A percentile compares a stretch with the other conserved stretches of the same genome.
Evolutionary conservation across 2,888 invertebrate species (phyloP).

Genomic region (Syrphus vitripennis): DNA sequence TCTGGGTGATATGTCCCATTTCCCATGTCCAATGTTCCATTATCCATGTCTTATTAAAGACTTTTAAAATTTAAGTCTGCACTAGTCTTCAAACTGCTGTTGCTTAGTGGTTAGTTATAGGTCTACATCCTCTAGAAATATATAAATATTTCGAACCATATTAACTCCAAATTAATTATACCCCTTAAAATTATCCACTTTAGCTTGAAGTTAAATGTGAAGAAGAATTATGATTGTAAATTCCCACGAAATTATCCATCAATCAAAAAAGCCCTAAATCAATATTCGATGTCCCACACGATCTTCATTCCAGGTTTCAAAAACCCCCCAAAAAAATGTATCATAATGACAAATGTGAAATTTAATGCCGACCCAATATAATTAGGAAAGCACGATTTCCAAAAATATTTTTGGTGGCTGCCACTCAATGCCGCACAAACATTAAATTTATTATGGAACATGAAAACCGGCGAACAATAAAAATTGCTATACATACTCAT

Average conservation of each 20-base stretch:
- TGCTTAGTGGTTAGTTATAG: too few relatives aligned
- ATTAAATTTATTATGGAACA: constrained; percentile 19
- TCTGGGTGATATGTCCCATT: too few relatives aligned
- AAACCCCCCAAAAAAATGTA: neutral
- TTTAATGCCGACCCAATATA: constrained; percentile 63
- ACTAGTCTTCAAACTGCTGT: too few relatives aligned
- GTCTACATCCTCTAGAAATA: too few relatives aligned
- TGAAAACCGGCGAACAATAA: constrained; percentile 38
- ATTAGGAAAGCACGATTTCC: constrained; percentile 50
- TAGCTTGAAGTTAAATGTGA: too few relatives aligned
- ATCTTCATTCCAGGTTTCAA: constrained; percentile 14
- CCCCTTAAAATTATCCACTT: too few relatives aligned
- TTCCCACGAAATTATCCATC: constrained; percentile 31
- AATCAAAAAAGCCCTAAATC: constrained; percentile 54
- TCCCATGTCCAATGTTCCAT: too few relatives aligned
- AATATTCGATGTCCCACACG: constrained; percentile 30
- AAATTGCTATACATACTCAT: constrained; percentile 16
- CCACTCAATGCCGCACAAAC: neutral
- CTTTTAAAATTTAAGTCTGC: too few relatives aligned
- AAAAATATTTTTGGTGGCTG: constrained; percentile 22
- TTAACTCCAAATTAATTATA: too few relatives aligned
- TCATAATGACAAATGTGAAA: constrained; percentile 65
- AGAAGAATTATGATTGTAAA: too few relatives aligned
- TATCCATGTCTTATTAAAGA: too few relatives aligned
- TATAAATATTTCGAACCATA: too few relatives aligned